These are phyloP conservation scores for Dryococelus australis DNA, from an alignment of 2,888 invertebrate species.

Conservation along the genomic window DNA sequence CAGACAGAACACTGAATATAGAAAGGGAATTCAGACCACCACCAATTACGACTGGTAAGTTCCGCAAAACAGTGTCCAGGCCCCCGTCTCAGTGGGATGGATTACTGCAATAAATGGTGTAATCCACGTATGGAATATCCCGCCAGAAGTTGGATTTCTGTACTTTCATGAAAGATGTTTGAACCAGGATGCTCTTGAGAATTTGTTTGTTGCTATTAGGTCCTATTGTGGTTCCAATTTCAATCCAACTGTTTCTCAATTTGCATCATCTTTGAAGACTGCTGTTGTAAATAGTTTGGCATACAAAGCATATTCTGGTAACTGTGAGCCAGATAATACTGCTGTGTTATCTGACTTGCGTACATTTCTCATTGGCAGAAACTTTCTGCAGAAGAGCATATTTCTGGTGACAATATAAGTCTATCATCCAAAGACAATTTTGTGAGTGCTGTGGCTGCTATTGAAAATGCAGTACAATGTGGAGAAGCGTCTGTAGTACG, in stretches of 20 bases:
- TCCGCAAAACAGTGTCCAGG: not conserved
- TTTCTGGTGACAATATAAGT: not conserved
- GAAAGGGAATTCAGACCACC: not conserved
- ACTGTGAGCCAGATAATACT: not conserved
- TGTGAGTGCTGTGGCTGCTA: not conserved
- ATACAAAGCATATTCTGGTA: not conserved
- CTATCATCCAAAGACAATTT: not conserved
- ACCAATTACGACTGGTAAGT: not conserved
- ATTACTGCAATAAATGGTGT: not conserved
- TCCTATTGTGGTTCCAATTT: not conserved
- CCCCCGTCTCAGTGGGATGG: not conserved
- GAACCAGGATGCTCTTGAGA: not conserved
- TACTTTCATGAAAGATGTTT: not conserved
- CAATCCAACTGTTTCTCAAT: not conserved
- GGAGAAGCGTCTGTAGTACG: not conserved
- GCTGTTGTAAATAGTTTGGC: not conserved
- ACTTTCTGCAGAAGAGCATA: not conserved
- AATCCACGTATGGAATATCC: not conserved
- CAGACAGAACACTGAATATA: not conserved
- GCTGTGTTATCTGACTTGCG: not conserved
- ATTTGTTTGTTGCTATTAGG: not conserved
- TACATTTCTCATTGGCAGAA: not conserved
- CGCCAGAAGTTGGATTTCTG: not conserved
- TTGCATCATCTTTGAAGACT: not conserved
- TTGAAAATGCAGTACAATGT: not conserved